Evolutionary conservation across 2,797 vertebrate species (phyloP).

Genomic region (Muscicapa comitata): DNA sequence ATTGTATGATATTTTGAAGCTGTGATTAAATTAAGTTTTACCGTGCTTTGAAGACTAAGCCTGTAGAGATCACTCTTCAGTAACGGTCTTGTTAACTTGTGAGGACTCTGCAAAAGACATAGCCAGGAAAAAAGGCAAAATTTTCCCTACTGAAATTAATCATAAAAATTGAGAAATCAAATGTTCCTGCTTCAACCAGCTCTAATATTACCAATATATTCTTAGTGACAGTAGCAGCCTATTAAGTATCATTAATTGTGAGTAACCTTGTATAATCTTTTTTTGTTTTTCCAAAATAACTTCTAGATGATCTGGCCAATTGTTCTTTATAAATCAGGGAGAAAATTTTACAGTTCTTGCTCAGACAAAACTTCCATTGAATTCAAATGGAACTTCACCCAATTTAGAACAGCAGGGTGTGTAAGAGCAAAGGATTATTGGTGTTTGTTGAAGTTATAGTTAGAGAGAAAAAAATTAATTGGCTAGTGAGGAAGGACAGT

Average conservation of each 20-base stretch:
- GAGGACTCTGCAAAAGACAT: conserved; percentile 59
- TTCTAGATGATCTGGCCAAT: background rate
- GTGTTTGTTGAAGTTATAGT: background rate
- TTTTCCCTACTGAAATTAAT: conserved; percentile 50
- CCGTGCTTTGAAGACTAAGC: conserved; percentile 75
- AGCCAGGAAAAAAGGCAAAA: conserved; percentile 15
- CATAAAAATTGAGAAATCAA: conserved; percentile 44
- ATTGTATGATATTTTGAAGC: conserved; percentile 78
- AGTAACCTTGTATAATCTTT: conserved; percentile 14
- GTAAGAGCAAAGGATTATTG: background rate
- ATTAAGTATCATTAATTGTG: conserved; percentile 13
- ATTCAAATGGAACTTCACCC: conserved; percentile 49
- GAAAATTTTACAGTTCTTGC: conserved; percentile 15
- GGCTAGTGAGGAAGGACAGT: background rate
- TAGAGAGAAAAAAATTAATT: background rate
- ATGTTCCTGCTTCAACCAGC: background rate
- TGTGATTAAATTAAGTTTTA: conserved; percentile 82
- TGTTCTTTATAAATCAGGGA: conserved; percentile 32
- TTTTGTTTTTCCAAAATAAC: conserved; percentile 36
- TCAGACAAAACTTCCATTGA: conserved; percentile 38
- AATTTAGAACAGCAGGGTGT: background rate
- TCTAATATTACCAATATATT: conserved; percentile 15
- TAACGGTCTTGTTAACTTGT: conserved; percentile 69
- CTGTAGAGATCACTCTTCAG: conserved; percentile 66
- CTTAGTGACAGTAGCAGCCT: background rate